A percentile compares a stretch with the other conserved stretches of the same genome.
phyloP scores from a whole-genome alignment of 1,140 invertebrate species.

The Lepidurus arcticus region DNA sequence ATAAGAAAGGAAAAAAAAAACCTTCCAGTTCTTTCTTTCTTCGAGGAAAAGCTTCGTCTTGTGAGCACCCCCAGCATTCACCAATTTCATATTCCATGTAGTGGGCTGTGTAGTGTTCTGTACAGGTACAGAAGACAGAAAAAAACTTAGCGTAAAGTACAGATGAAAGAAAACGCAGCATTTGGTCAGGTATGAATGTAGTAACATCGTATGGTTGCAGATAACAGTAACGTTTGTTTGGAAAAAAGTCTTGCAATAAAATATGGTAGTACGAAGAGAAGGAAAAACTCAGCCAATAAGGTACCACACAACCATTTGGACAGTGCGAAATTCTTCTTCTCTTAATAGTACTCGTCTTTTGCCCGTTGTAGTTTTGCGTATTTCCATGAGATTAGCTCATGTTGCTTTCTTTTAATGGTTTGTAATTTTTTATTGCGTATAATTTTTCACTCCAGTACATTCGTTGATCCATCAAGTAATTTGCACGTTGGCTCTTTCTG shows the following conservation, averaged over 20 bases:
- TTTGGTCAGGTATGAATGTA: slow-evolving; percentile 8
- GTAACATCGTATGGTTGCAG: slow-evolving; percentile 25
- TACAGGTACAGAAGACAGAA: slow-evolving; percentile 3
- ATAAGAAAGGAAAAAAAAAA: not conserved
- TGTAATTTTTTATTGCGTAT: not conserved
- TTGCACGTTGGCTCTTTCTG: slow-evolving; percentile 35
- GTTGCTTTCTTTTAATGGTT: not conserved
- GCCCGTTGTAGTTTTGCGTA: not conserved
- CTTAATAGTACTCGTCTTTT: slow-evolving; percentile 32
- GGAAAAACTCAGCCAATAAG: slow-evolving; percentile 35
- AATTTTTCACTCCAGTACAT: slow-evolving; percentile 35
- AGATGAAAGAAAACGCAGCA: slow-evolving; percentile 7
- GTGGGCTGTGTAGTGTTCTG: slow-evolving; percentile 14
- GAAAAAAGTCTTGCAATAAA: slow-evolving; percentile 36
- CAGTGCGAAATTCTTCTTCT: slow-evolving; percentile 35
- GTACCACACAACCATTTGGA: slow-evolving; percentile 35
- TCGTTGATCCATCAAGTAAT: slow-evolving; percentile 36
- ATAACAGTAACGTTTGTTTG: slow-evolving; percentile 37
- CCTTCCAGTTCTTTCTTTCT: slow-evolving; percentile 1
- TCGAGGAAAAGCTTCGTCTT: not conserved
- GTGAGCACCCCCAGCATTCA: slow-evolving; percentile 6
- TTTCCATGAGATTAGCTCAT: not conserved
- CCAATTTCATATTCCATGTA: slow-evolving; percentile 16
- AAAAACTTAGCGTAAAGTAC: slow-evolving; percentile 8
- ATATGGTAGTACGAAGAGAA: slow-evolving; percentile 36